Evolutionary conservation across 2,888 invertebrate genomes (phyloP), one percentile per base, ranked within the genome.

Genomic region (Drosophila anceps): DNA sequence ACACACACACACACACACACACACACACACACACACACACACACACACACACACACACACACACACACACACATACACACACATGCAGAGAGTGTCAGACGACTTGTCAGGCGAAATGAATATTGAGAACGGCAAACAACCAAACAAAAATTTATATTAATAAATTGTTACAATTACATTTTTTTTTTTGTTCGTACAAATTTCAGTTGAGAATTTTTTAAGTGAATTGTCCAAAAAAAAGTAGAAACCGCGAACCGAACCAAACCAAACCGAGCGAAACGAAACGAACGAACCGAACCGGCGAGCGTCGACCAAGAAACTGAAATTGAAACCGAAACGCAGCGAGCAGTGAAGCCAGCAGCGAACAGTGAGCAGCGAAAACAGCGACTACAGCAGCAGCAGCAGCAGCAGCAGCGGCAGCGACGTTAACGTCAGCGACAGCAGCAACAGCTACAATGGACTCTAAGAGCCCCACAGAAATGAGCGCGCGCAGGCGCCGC

Each of bases 291-390:
- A 81, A 88, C 91, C 82, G 84, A 82, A 85, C 83, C 91, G 90
- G 86, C 81, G 89, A 86, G 79, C 81, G 84, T 82, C 91, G 79
- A 85, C 64, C 70, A 85, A 88, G 77, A 79, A 85, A 90, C 85
- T 81, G 82, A 91, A 81, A 91, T 85, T 81, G 76, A 91, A 90
- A 76, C 73, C 63, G 62, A 68, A 73, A 61, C 69, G 61, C 67
- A 62, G 64, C 76, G 20, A 69, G n/a, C 59, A 53, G 33, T 33
- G n/a, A 24, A 24, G 59, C 33, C 46, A 64, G n/a, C n/a, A n/a
- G n/a, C n/a, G n/a, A n/a, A n/a, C 67, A 62, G 64, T 73, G 20
- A 69, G n/a, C 59, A 53, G 33, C 27, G n/a, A 24, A 24, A 55
- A 27, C 46, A 64, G 55, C 60, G 53, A 55, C 66, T 39, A 60